These are phyloP conservation scores for Chelonia mydas DNA, from an alignment of 2,797 vertebrate genomes.

Conservation along the genomic window DNA sequence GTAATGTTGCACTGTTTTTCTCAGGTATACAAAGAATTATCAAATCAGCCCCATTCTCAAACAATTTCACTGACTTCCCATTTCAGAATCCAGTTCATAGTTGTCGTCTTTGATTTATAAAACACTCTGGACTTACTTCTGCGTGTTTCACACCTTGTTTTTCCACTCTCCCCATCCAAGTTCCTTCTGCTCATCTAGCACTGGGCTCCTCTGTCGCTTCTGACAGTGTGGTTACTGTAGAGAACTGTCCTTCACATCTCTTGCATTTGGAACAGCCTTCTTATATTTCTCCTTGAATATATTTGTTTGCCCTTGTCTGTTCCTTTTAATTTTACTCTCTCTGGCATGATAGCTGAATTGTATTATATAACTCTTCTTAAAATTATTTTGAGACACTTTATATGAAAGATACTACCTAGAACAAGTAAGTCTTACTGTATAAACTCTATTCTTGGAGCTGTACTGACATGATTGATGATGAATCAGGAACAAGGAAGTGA, in stretches of 20 bases:
- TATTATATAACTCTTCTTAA: neutral
- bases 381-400: fast-evolving
- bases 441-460: neutral
- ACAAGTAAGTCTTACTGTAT: neutral
- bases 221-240: neutral
- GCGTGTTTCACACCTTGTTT: neutral
- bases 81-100: too few relatives aligned
- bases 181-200: neutral
- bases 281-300: too few relatives aligned
- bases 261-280: neutral
- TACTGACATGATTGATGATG: neutral
- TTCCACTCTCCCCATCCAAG: fast-evolving
- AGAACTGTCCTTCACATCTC: neutral
- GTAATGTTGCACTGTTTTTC: too few relatives aligned
- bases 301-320: neutral
- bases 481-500: neutral
- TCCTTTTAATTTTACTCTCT: too few relatives aligned
- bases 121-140: too few relatives aligned
- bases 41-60: too few relatives aligned
- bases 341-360: neutral
- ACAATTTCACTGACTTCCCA: too few relatives aligned
- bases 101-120: too few relatives aligned
- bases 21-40: too few relatives aligned
- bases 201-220: neutral
- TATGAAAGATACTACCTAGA: neutral